Evolutionary conservation across 1,140 invertebrate genomes (phyloP).

Genomic region (Wasmannia auropunctata): DNA sequence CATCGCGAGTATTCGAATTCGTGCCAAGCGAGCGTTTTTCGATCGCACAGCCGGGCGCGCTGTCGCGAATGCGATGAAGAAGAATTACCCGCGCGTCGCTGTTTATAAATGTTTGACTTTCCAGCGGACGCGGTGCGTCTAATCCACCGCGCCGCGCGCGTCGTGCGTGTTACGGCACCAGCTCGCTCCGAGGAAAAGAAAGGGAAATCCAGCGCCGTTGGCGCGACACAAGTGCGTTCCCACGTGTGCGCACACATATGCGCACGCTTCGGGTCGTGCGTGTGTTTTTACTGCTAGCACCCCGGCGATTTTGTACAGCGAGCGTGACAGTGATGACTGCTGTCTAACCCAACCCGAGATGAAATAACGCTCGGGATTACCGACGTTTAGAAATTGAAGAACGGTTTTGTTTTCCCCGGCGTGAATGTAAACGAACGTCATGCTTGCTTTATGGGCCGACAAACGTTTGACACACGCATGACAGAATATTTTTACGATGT

Average conservation of each 20-base stretch:
- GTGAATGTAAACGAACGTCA: constrained; percentile 43
- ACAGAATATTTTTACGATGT: constrained; percentile 27
- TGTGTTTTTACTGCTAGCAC: constrained; percentile 38
- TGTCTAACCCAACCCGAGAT: constrained; percentile 33
- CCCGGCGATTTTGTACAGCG: not conserved
- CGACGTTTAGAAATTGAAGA: constrained; percentile 51
- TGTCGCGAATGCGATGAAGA: not conserved
- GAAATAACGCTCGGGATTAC: constrained; percentile 43
- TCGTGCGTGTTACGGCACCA: no score
- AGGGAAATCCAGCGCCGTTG: not conserved
- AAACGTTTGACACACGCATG: constrained; percentile 22
- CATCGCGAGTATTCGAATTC: constrained; percentile 31
- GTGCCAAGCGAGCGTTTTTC: constrained; percentile 37
- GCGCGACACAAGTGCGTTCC: not conserved
- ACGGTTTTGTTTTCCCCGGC: constrained; percentile 18
- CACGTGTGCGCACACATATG: not conserved
- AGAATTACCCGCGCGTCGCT: not conserved
- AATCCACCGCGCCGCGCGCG: not conserved
- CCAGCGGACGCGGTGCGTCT: not conserved
- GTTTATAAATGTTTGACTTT: constrained; percentile 26
- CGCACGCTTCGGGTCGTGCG: not conserved
- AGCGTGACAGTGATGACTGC: constrained; percentile 40
- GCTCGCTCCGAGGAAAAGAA: not conserved
- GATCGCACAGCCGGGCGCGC: not conserved
- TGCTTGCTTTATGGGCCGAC: not conserved